phyloP scores from a whole-genome alignment of 2,888 invertebrate genomes.

The Pseudanteris insignis region DNA sequence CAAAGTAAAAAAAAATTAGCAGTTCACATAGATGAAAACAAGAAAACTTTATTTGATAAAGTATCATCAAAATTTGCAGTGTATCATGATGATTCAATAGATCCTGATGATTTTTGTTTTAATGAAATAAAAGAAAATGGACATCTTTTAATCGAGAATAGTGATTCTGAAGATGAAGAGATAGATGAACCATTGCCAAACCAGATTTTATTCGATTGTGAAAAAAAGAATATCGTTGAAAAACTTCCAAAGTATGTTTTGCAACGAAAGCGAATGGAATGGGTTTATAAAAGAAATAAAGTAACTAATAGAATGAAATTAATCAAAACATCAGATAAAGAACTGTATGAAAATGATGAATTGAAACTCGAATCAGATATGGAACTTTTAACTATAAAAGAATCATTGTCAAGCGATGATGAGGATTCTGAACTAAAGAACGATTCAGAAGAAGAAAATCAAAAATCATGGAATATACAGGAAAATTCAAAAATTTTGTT shows the following conservation, averaged over 20 bases:
- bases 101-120: constrained; percentile 53
- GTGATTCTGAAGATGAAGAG: constrained; percentile 30
- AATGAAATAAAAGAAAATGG: constrained; percentile 51
- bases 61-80: not conserved
- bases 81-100: not conserved
- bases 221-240: constrained; percentile 19
- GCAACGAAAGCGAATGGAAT: not conserved
- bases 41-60: constrained; percentile 47
- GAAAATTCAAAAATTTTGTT: constrained; percentile 45
- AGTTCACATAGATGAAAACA: constrained; percentile 23
- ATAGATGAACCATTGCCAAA: not conserved
- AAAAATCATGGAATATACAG: not conserved
- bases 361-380: not conserved
- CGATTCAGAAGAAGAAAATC: not conserved
- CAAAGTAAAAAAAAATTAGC: constrained; percentile 46
- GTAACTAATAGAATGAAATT: not conserved
- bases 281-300: not conserved
- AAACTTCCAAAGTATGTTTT: not conserved
- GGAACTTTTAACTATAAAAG: not conserved
- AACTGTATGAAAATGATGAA: not conserved
- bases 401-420: not conserved
- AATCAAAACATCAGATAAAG: not conserved
- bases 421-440: not conserved
- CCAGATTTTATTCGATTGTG: constrained; percentile 28
- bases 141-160: constrained; percentile 49